Evolutionary conservation across 1,140 invertebrate genomes (phyloP).

Genomic region (Elymnias hypermnestra): DNA sequence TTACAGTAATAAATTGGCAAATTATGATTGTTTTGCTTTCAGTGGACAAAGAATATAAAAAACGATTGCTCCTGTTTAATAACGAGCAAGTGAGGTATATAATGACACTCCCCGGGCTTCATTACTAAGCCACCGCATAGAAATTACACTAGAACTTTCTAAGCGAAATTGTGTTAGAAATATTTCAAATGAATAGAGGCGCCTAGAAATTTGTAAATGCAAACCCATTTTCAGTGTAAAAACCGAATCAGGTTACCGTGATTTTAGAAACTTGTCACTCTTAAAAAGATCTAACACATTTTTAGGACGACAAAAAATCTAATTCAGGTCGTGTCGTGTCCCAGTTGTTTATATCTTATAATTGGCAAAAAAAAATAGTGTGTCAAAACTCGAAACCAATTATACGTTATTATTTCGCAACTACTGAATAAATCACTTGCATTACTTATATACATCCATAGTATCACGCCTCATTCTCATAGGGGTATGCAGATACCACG

Average conservation of each 20-base stretch:
- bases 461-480: no score
- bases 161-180: slow-evolving; percentile 3
- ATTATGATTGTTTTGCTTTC: no score
- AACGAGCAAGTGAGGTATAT: background rate
- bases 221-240: background rate
- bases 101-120: background rate
- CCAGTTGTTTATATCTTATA: background rate
- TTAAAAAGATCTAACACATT: background rate
- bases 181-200: background rate
- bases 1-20: no score
- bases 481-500: no score
- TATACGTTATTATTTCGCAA: no score
- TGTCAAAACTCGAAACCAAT: background rate
- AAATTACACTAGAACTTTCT: background rate
- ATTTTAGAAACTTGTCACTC: slow-evolving; percentile 1
- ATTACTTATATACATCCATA: no score
- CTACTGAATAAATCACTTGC: no score
- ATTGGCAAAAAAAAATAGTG: background rate
- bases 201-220: slow-evolving; percentile 1
- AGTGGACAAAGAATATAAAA: background rate
- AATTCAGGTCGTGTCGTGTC: background rate
- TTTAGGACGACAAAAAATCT: background rate
- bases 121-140: slow-evolving; percentile 1
- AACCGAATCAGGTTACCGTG: background rate
- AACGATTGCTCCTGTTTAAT: background rate